Conservation (phyloP, 2,888 invertebrate genomes). For the Andrena marginata region DNA sequence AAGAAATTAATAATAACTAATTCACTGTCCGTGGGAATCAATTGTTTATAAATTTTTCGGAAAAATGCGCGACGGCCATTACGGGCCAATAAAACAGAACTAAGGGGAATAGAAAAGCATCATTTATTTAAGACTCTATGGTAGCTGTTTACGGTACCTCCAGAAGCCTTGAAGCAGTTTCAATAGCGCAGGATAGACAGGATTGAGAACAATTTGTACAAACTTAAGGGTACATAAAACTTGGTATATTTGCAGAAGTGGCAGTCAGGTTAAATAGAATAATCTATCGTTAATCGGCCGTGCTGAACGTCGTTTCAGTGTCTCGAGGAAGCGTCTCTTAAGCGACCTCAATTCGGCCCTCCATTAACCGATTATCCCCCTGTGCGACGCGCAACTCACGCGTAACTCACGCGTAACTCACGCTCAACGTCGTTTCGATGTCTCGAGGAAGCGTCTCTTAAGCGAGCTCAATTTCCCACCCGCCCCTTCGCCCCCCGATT, state of each 20-base stretch:
- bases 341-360: slow-evolving; percentile 62
- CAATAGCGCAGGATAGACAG: too few species aligned
- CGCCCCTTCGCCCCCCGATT: slow-evolving; percentile 51
- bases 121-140: too few species aligned
- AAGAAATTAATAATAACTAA: too few species aligned
- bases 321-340: slow-evolving; percentile 20
- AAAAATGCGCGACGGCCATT: too few species aligned
- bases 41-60: too few species aligned
- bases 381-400: not conserved
- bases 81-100: too few species aligned
- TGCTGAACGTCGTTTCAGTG: slow-evolving; percentile 13
- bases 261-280: slow-evolving; percentile 2
- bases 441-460: slow-evolving; percentile 19
- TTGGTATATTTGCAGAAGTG: not conserved
- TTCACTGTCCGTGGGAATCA: too few species aligned
- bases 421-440: slow-evolving; percentile 14
- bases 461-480: slow-evolving; percentile 59
- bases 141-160: too few species aligned
- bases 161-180: too few species aligned
- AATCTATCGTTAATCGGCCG: not conserved
- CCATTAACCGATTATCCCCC: slow-evolving; percentile 63
- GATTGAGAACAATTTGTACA: too few species aligned
- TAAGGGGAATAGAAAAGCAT: too few species aligned
- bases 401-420: not conserved
- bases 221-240: too few species aligned